A percentile compares a stretch with the other conserved stretches of the same genome.
phyloP scores from a whole-genome alignment of 2,888 invertebrate species.

The Augiades crinisus region DNA sequence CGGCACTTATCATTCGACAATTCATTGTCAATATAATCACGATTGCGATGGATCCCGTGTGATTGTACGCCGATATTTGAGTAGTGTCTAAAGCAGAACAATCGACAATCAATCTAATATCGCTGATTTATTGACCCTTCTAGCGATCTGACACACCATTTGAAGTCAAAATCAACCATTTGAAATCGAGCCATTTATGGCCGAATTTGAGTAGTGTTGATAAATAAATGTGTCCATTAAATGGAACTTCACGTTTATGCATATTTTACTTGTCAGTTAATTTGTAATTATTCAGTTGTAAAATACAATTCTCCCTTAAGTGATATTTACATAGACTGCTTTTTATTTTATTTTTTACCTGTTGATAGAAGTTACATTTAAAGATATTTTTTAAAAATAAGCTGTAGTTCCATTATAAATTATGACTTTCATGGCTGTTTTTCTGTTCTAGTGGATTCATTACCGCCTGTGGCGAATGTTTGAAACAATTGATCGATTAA shows the following conservation, averaged over 20 bases:
- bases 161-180: slow-evolving; percentile 2
- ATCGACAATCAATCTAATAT: slow-evolving; percentile 22
- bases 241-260: too few species aligned
- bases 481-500: slow-evolving; percentile 51
- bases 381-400: too few species aligned
- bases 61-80: slow-evolving; percentile 3
- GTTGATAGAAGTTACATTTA: too few species aligned
- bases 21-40: slow-evolving; percentile 24
- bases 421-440: not conserved
- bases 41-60: slow-evolving; percentile 14
- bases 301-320: too few species aligned
- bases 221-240: too few species aligned
- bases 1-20: slow-evolving; percentile 20
- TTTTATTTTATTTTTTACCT: too few species aligned
- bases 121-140: slow-evolving; percentile 15
- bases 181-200: not conserved
- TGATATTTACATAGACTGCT: too few species aligned
- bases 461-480: not conserved
- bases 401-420: not conserved
- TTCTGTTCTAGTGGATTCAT: not conserved
- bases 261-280: too few species aligned
- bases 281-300: too few species aligned
- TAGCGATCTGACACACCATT: slow-evolving; percentile 11
- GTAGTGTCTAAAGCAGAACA: slow-evolving; percentile 11
- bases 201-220: not conserved